Conservation (phyloP, 2,797 vertebrate species). For the Valencia hispanica region DNA sequence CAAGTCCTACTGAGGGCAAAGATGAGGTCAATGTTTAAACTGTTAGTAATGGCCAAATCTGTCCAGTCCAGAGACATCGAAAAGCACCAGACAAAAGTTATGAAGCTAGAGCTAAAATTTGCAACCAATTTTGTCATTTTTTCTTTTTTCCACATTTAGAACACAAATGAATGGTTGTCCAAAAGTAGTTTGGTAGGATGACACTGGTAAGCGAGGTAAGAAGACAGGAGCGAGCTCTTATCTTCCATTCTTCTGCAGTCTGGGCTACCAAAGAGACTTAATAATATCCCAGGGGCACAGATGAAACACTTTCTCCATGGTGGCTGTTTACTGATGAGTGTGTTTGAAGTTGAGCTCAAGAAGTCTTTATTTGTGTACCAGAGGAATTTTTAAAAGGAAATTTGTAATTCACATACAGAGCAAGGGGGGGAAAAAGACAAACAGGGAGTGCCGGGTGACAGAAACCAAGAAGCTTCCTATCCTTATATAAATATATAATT, state of each 20-base stretch:
- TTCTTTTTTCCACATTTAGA: not conserved
- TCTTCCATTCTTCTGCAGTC: conserved; percentile 86
- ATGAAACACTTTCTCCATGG: conserved; percentile 94
- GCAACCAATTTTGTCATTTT: too few species aligned
- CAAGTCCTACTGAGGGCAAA: too few species aligned
- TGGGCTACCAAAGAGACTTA: conserved; percentile 93
- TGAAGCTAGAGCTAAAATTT: too few species aligned
- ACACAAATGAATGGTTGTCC: conserved; percentile 39
- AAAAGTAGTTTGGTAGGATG: conserved; percentile 35
- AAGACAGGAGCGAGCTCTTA: conserved; percentile 87
- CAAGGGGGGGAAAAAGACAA: not conserved
- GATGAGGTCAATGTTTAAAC: too few species aligned
- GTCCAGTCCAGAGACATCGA: too few species aligned
- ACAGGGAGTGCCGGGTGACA: conserved; percentile 10
- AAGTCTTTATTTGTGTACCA: conserved; percentile 98
- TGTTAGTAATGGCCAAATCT: too few species aligned
- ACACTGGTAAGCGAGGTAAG: conserved; percentile 83
- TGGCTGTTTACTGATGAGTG: conserved; percentile 93
- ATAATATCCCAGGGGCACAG: conserved; percentile 98
- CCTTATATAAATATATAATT: conserved; percentile 43
- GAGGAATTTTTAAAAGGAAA: conserved; percentile 80
- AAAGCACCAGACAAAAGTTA: too few species aligned
- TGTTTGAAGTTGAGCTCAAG: conserved; percentile 97
- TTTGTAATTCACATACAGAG: conserved; percentile 72
- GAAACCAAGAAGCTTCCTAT: conserved; percentile 50